These are phyloP conservation scores for Noctuana brunneofusca DNA, from an alignment of 2,888 invertebrate species.

Conservation along the genomic window DNA sequence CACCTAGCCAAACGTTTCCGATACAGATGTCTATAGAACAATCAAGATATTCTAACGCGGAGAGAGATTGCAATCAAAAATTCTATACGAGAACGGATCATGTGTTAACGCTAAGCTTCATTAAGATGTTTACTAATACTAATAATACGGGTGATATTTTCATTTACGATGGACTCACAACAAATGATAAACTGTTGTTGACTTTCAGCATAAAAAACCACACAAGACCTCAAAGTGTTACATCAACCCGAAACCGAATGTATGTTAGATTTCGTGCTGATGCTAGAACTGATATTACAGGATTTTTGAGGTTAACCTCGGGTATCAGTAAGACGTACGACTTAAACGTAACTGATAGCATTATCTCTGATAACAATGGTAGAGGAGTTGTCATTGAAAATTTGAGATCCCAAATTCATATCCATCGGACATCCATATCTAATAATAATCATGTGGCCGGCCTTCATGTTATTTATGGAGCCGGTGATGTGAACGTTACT, in stretches of 20 bases:
- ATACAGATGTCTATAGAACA: conserved; percentile 92
- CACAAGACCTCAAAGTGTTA: conserved; percentile 94
- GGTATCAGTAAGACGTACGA: conserved; percentile 92
- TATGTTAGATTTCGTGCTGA: conserved; percentile 91
- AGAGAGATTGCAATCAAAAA: conserved; percentile 90
- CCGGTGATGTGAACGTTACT: conserved; percentile 96
- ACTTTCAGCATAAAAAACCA: conserved; percentile 90
- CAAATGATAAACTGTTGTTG: conserved; percentile 87
- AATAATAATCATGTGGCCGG: conserved; percentile 96
- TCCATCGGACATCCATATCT: conserved; percentile 91
- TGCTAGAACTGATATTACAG: conserved; percentile 87
- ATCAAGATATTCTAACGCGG: conserved; percentile 86
- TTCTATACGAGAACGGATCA: conserved; percentile 91
- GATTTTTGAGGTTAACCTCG: conserved; percentile 90
- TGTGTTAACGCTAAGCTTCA: conserved; percentile 92
- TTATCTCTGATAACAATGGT: conserved; percentile 94
- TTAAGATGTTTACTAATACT: conserved; percentile 89
- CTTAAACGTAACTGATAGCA: conserved; percentile 92
- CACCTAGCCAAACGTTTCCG: conserved; percentile 96
- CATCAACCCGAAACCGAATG: conserved; percentile 90
- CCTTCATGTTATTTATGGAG: conserved; percentile 94
- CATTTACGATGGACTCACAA: conserved; percentile 90
- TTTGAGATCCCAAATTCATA: conserved; percentile 93
- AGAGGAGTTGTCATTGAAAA: conserved; percentile 97
- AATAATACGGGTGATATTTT: conserved; percentile 89